Conservation (phyloP, 2,888 invertebrate genomes). For the Rhagonycha lutea region DNA sequence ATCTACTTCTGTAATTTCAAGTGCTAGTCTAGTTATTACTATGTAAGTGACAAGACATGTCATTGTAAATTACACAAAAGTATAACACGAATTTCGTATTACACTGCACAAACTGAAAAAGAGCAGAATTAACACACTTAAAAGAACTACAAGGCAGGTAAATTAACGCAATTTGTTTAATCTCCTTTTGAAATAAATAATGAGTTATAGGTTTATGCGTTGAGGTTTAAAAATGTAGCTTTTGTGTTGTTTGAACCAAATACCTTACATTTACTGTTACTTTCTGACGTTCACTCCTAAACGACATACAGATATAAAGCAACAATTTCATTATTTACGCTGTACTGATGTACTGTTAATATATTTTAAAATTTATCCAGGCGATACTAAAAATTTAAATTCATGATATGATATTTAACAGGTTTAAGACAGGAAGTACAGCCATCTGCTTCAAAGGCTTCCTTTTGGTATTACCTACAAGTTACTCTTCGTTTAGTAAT, state of each 20-base stretch:
- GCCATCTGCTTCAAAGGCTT: neutral
- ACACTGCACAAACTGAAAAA: neutral
- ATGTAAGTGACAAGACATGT: constrained; percentile 1
- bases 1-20: neutral
- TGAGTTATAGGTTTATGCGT: neutral
- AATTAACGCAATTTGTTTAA: neutral
- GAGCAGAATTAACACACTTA: neutral
- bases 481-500: constrained; percentile 1
- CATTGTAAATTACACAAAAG: neutral
- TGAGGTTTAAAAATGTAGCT: neutral
- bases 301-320: neutral
- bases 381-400: neutral
- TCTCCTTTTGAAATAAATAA: neutral
- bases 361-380: neutral
- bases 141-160: neutral
- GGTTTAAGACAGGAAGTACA: neutral
- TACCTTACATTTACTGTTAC: neutral
- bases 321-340: neutral
- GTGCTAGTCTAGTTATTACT: neutral
- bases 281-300: neutral
- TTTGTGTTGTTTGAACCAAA: neutral
- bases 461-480: neutral
- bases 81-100: neutral
- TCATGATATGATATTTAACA: neutral
- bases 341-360: neutral